Conservation (phyloP, 92 coral and sea anemone genomes). For the Heteractis magnifica region DNA sequence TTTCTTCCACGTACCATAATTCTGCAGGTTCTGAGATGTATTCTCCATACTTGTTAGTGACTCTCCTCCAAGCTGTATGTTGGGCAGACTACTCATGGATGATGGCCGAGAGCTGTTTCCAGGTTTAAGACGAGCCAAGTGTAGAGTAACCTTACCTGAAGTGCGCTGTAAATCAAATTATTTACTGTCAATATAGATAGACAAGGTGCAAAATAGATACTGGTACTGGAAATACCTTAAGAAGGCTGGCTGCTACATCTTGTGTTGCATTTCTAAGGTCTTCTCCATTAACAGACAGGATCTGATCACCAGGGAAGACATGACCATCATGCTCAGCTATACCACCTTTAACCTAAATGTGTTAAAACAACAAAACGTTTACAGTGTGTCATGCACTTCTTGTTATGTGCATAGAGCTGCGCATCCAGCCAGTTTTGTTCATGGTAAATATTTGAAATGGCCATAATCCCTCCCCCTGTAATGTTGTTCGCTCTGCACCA, state of each 20-base stretch:
- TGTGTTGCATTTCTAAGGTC: conserved; percentile 89
- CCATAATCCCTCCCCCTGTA: not conserved
- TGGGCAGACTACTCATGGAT: conserved; percentile 83
- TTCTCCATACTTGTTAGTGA: conserved; percentile 69
- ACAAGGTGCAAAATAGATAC: not conserved
- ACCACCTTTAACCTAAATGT: conserved; percentile 83
- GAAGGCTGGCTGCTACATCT: conserved; percentile 80
- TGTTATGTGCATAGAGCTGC: not conserved
- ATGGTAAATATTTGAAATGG: not conserved
- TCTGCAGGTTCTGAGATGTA: conserved; percentile 12
- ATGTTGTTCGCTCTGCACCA: too few species aligned
- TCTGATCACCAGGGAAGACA: conserved; percentile 89
- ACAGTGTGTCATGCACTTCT: not conserved
- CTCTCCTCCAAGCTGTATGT: conserved; percentile 51
- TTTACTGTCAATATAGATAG: not conserved
- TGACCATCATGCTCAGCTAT: conserved; percentile 90
- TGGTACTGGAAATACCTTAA: conserved; percentile 55
- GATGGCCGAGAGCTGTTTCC: conserved; percentile 90
- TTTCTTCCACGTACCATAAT: conserved; percentile 44
- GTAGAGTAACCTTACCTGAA: conserved; percentile 71
- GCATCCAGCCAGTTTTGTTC: not conserved
- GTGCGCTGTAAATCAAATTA: conserved; percentile 65
- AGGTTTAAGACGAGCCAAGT: conserved; percentile 91
- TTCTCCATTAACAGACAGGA: conserved; percentile 89
- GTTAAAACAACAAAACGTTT: not conserved